Evolutionary conservation across 2,113 vertebrate genomes (phyloP).

Genomic region (Carassius gibelio): DNA sequence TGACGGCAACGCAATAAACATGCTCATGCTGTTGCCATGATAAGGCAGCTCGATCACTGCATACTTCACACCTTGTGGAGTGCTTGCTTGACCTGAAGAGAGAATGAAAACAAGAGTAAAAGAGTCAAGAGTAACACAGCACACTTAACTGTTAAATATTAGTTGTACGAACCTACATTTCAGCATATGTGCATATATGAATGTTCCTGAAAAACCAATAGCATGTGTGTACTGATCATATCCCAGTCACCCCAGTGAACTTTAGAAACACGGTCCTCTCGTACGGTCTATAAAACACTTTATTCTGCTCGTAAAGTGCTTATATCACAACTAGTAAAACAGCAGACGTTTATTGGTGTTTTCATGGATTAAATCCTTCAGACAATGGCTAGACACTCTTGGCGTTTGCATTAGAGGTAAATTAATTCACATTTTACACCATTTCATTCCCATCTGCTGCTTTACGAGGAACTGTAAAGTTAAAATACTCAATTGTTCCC

Average conservation of each 20-base stretch:
- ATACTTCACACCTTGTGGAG: conserved; percentile 85
- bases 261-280: background rate
- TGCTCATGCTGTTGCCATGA: conserved; percentile 87
- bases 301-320: background rate
- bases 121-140: background rate
- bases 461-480: background rate
- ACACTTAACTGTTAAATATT: no score
- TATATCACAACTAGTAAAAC: background rate
- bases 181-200: background rate
- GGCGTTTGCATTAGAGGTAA: background rate
- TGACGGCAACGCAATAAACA: conserved; percentile 85
- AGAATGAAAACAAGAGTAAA: background rate
- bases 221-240: background rate
- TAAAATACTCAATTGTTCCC: background rate
- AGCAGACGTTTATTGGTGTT: background rate
- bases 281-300: background rate
- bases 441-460: background rate
- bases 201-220: background rate
- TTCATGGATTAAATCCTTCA: background rate
- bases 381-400: background rate
- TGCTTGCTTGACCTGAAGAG: conserved; percentile 81
- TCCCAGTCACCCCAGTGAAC: background rate
- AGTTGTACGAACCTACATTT: background rate
- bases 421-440: background rate
- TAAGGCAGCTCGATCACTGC: conserved; percentile 91